Evolutionary conservation across 2,888 invertebrate genomes (phyloP).

Genomic region (Pammene aurita): DNA sequence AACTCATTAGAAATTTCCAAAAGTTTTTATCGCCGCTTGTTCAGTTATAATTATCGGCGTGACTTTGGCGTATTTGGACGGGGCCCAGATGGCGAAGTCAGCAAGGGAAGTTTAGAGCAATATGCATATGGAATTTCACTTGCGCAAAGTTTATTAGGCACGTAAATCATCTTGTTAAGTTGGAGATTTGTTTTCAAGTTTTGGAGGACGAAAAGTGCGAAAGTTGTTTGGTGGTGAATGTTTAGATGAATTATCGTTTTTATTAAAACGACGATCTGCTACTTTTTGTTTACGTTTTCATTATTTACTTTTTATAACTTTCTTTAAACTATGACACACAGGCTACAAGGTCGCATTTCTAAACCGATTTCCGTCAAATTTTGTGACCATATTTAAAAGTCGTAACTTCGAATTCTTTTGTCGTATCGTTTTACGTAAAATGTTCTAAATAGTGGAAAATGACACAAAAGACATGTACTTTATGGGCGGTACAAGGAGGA

Average conservation of each 20-base stretch:
- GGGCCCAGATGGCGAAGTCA: constrained; percentile 32
- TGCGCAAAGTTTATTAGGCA: constrained; percentile 38
- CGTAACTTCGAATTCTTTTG: too few species aligned
- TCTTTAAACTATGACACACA: too few species aligned
- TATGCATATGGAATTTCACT: constrained; percentile 42
- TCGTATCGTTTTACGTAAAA: too few species aligned
- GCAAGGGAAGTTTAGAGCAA: constrained; percentile 32
- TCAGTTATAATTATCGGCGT: constrained; percentile 40
- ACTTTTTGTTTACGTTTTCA: background rate
- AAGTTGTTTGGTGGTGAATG: constrained; percentile 5
- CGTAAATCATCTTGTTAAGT: constrained; percentile 36
- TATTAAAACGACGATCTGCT: constrained; percentile 1
- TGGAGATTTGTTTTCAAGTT: constrained; percentile 30
- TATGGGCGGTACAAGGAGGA: too few species aligned
- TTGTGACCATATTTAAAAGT: too few species aligned
- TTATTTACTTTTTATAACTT: background rate
- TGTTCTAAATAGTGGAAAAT: too few species aligned
- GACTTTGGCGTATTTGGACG: constrained; percentile 32
- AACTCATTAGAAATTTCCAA: constrained; percentile 37
- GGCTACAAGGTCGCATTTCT: too few species aligned
- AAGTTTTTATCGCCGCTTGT: constrained; percentile 38
- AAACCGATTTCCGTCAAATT: too few species aligned
- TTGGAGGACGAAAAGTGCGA: constrained; percentile 16
- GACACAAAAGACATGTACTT: too few species aligned
- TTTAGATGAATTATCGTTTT: constrained; percentile 7